Evolutionary conservation across 2,888 invertebrate genomes (phyloP).

Genomic region (Lycocerus yunnanus): DNA sequence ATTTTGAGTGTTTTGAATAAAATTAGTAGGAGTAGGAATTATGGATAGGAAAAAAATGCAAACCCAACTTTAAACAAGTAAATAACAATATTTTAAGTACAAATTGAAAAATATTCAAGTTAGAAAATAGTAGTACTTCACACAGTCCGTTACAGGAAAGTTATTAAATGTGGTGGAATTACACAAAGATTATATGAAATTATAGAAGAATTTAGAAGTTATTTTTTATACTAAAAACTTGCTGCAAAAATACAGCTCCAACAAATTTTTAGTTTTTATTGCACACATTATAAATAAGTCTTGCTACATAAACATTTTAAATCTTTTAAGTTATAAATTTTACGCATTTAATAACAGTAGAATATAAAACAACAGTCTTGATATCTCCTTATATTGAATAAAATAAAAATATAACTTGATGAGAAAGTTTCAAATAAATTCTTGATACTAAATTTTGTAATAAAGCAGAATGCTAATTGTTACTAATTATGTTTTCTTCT

Average conservation of each 20-base stretch:
- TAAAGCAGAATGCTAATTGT: not conserved
- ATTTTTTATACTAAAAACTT: not conserved
- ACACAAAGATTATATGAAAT: not conserved
- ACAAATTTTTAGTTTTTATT: not conserved
- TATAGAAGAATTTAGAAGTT: not conserved
- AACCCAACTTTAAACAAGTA: slow-evolving; percentile 23
- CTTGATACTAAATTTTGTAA: not conserved
- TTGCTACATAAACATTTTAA: not conserved
- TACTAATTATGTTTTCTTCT: too few relatives aligned
- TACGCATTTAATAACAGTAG: not conserved
- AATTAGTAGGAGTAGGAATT: not conserved
- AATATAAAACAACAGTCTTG: not conserved
- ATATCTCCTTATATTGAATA: not conserved
- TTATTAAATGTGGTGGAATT: not conserved
- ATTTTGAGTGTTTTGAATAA: slow-evolving; percentile 9
- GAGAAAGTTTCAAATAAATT: too few relatives aligned
- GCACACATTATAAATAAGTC: not conserved
- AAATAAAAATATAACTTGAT: not conserved
- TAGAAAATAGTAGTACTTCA: not conserved
- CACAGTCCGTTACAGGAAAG: not conserved
- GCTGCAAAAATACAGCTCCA: not conserved
- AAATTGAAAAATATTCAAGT: not conserved
- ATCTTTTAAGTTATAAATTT: not conserved
- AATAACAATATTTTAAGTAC: slow-evolving; percentile 2
- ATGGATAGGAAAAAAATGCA: slow-evolving; percentile 17